Percentiles rank a stretch among this genome's conserved stretches.
These are phyloP conservation scores for Magallana angulata DNA, from an alignment of 1,140 invertebrate species.

Conservation along the genomic window DNA sequence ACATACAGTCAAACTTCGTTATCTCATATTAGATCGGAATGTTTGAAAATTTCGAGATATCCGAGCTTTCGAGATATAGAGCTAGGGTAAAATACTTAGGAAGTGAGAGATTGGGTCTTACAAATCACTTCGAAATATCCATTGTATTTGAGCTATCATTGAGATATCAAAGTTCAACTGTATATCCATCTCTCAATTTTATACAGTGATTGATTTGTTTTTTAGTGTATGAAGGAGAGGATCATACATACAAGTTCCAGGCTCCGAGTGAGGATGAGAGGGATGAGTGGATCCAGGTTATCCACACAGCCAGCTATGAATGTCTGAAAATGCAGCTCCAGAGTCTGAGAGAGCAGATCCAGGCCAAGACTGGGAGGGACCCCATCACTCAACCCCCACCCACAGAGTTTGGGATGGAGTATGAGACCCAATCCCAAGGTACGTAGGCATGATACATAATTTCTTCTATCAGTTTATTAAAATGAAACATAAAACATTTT, in stretches of 20 bases:
- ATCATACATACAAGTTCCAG: slow-evolving; percentile 86
- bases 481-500: no score
- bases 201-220: slow-evolving; percentile 45
- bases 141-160: no score
- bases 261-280: slow-evolving; percentile 90
- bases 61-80: no score
- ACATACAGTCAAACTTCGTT: no score
- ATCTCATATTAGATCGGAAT: no score
- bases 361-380: slow-evolving; percentile 74
- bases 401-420: slow-evolving; percentile 69
- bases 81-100: no score
- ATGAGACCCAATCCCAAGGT: slow-evolving; percentile 67
- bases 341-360: slow-evolving; percentile 82
- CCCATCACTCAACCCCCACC: slow-evolving; percentile 68
- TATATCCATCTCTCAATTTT: no score
- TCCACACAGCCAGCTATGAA: slow-evolving; percentile 91
- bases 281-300: slow-evolving; percentile 91
- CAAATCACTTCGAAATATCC: no score
- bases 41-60: no score
- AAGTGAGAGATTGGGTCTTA: no score
- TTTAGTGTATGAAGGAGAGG: slow-evolving; percentile 88
- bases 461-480: no score
- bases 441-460: neutral
- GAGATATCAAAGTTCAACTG: no score
- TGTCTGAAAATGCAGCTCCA: slow-evolving; percentile 89